A percentile compares a stretch with the other conserved stretches of the same genome.
phyloP scores from a whole-genome alignment of 2,113 vertebrate species.

The Microtus pennsylvanicus region DNA sequence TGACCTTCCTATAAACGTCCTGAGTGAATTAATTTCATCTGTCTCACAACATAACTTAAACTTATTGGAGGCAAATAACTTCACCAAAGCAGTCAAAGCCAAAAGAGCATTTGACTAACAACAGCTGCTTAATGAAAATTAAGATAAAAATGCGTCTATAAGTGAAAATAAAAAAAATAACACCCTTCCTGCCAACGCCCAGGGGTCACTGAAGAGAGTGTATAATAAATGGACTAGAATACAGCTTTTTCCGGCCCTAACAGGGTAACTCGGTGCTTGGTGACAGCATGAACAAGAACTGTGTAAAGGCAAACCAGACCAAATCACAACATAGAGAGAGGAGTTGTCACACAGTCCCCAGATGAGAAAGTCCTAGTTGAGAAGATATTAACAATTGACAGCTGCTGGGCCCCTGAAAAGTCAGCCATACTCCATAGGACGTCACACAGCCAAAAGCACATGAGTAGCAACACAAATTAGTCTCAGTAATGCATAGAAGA shows the following conservation, averaged over 20 bases:
- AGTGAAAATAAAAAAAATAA: background rate
- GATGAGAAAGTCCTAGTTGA: background rate
- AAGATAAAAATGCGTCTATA: background rate
- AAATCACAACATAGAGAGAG: background rate
- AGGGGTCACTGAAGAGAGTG: background rate
- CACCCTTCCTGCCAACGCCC: background rate
- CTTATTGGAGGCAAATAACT: background rate
- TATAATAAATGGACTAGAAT: background rate
- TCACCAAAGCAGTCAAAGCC: background rate
- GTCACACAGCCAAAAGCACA: background rate
- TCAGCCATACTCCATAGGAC: background rate
- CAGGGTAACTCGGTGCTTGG: background rate
- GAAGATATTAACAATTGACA: background rate
- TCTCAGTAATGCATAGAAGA: background rate
- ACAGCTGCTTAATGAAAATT: background rate
- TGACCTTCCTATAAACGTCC: background rate
- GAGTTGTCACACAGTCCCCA: background rate
- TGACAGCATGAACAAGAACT: background rate
- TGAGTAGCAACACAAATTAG: background rate
- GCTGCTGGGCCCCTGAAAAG: background rate
- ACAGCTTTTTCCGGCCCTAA: background rate
- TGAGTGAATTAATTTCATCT: conserved; percentile 27
- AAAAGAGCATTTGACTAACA: background rate
- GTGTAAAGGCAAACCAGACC: background rate
- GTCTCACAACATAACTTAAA: conserved; percentile 1